Evolutionary conservation across 2,888 invertebrate species (phyloP).

Genomic region (Machimus rusticus): DNA sequence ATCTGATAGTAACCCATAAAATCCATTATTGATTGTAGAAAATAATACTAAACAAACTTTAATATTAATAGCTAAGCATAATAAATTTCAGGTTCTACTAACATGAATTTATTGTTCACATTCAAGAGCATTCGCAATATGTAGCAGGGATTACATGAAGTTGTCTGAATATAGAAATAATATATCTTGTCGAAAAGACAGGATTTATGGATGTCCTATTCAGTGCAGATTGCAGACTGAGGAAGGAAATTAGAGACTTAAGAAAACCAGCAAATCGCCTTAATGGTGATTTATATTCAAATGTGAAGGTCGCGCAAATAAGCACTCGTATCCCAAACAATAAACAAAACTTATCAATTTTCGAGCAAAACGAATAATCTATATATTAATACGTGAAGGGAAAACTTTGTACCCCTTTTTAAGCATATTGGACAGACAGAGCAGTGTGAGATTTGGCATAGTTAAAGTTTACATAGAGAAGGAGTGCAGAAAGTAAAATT

Average conservation of each 20-base stretch:
- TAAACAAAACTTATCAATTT: background rate
- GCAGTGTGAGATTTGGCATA: too few relatives aligned
- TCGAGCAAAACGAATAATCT: background rate
- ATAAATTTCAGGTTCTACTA: background rate
- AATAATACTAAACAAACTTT: background rate
- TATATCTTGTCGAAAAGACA: background rate
- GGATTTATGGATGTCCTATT: background rate
- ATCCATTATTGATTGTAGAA: background rate
- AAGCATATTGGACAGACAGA: too few relatives aligned
- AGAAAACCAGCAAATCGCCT: background rate
- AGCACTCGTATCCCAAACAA: background rate
- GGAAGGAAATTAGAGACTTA: background rate
- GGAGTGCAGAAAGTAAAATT: too few relatives aligned
- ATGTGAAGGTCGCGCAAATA: background rate
- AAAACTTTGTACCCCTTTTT: too few relatives aligned
- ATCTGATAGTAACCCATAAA: background rate
- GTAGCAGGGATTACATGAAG: background rate
- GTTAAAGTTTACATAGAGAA: too few relatives aligned
- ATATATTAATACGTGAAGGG: too few relatives aligned
- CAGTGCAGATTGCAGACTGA: background rate
- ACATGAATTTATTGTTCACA: background rate
- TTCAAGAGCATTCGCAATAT: background rate
- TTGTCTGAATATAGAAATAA: background rate
- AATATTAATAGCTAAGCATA: background rate
- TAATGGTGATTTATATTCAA: background rate